phyloP scores from a whole-genome alignment of 2,797 vertebrate genomes.

The Coracias cyanogaster region DNA sequence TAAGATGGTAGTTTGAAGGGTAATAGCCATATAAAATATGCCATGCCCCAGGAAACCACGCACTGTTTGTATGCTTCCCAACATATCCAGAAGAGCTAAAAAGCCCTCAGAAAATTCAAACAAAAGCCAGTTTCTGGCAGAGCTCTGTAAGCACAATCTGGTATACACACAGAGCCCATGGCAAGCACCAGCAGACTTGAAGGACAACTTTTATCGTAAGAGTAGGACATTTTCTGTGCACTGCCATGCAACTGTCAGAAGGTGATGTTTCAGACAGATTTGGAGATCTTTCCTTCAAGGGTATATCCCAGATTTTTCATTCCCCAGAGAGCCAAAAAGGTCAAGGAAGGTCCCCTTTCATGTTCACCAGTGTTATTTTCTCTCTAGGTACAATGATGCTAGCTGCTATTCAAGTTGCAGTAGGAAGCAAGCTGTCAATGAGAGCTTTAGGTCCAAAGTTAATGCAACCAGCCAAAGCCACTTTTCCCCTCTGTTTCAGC shows the following conservation, averaged over 20 bases:
- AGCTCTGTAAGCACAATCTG: background rate
- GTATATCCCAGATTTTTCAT: conserved; percentile 3
- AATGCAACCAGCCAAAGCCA: background rate
- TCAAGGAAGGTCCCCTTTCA: background rate
- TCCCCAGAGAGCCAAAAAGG: background rate
- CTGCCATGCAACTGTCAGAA: background rate
- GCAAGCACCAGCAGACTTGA: background rate
- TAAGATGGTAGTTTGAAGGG: background rate
- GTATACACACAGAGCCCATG: background rate
- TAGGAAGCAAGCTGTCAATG: background rate
- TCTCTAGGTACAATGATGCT: conserved; percentile 2
- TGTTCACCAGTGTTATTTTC: conserved; percentile 14
- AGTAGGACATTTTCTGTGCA: background rate
- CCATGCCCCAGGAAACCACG: background rate
- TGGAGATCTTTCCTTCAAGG: conserved; percentile 3
- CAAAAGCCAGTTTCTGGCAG: background rate
- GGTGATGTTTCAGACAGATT: background rate
- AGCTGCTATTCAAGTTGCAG: background rate
- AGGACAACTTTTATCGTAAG: background rate
- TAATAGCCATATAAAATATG: background rate
- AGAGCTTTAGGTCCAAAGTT: background rate
- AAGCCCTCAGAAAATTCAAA: background rate
- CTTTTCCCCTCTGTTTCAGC: background rate
- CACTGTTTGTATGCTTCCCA: background rate
- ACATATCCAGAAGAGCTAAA: background rate